A percentile compares a stretch with the other conserved stretches of the same genome.
These are phyloP conservation scores for Drosophila mulleri DNA, from an alignment of 2,888 invertebrate species.

Conservation along the genomic window DNA sequence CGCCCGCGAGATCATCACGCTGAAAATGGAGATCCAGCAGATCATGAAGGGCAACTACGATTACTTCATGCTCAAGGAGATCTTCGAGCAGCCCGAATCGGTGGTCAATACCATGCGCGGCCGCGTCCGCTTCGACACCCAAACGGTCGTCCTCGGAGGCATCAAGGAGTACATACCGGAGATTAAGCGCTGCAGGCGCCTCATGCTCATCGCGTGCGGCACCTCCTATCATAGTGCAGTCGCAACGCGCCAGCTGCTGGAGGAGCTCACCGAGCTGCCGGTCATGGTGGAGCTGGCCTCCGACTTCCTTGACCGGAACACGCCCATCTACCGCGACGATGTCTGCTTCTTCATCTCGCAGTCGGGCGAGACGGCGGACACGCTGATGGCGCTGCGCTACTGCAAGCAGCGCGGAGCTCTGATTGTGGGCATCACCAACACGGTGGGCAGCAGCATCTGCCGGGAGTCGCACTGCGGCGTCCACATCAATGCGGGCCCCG, in stretches of 20 bases:
- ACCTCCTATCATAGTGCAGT: slow-evolving; percentile 99
- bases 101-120: slow-evolving; percentile 99
- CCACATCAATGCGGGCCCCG: slow-evolving; percentile 99
- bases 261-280: slow-evolving; percentile 98
- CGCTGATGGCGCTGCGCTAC: slow-evolving; percentile 96
- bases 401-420: slow-evolving; percentile 98
- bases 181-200: slow-evolving; percentile 96
- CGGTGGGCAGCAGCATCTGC: slow-evolving; percentile 99
- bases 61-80: slow-evolving; percentile 99
- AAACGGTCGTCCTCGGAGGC: slow-evolving; percentile 95
- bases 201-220: slow-evolving; percentile 99
- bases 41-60: slow-evolving; percentile 99
- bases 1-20: slow-evolving; percentile 96
- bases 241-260: slow-evolving; percentile 96
- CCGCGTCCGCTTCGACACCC: slow-evolving; percentile 94
- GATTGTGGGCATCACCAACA: slow-evolving; percentile 99
- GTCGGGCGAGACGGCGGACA: slow-evolving; percentile 99
- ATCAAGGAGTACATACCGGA: slow-evolving; percentile 99
- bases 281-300: slow-evolving; percentile 99
- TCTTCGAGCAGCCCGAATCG: slow-evolving; percentile 99
- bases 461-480: slow-evolving; percentile 99
- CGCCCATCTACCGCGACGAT: slow-evolving; percentile 99
- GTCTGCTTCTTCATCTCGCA: slow-evolving; percentile 99
- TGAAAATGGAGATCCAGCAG: slow-evolving; percentile 99
- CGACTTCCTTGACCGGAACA: slow-evolving; percentile 98